Percentiles rank a stretch among this genome's conserved stretches.
These are phyloP conservation scores for Lordiphosa stackelbergi DNA, from an alignment of 1,140 invertebrate species.

Conservation along the genomic window DNA sequence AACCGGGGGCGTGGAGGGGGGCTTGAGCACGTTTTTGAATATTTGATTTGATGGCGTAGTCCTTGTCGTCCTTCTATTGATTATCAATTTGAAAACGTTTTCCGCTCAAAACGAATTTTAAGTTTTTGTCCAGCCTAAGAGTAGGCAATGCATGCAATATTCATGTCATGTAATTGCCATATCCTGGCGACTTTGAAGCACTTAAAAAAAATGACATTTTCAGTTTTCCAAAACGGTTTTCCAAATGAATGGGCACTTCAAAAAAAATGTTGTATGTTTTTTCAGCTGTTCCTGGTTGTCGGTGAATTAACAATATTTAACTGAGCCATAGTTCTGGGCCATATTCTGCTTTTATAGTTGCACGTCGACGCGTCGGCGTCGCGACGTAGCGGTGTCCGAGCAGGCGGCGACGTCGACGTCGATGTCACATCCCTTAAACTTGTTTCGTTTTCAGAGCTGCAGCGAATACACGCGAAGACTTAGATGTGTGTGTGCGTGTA, in stretches of 20 bases:
- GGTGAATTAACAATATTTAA: slow-evolving; percentile 68
- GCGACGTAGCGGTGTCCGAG: background rate
- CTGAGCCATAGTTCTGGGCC: slow-evolving; percentile 62
- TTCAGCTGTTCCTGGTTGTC: slow-evolving; percentile 29
- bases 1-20: background rate
- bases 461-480: slow-evolving; percentile 39
- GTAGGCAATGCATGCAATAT: background rate
- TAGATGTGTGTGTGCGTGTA: slow-evolving; percentile 46
- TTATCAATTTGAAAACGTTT: slow-evolving; percentile 31
- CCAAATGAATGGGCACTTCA: background rate
- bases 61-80: slow-evolving; percentile 15
- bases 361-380: slow-evolving; percentile 3
- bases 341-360: slow-evolving; percentile 63
- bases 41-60: slow-evolving; percentile 24
- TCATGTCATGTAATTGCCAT: too few relatives aligned
- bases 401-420: slow-evolving; percentile 13
- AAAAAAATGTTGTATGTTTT: slow-evolving; percentile 7
- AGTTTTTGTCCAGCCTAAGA: slow-evolving; percentile 6
- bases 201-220: background rate
- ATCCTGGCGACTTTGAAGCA: background rate
- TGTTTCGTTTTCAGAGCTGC: slow-evolving; percentile 11
- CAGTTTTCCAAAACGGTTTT: too few relatives aligned
- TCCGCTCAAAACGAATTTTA: background rate
- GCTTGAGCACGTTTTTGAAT: slow-evolving; percentile 45
- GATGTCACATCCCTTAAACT: slow-evolving; percentile 38